phyloP scores from a whole-genome alignment of 1,140 invertebrate species.

The Drosophila dunni region DNA sequence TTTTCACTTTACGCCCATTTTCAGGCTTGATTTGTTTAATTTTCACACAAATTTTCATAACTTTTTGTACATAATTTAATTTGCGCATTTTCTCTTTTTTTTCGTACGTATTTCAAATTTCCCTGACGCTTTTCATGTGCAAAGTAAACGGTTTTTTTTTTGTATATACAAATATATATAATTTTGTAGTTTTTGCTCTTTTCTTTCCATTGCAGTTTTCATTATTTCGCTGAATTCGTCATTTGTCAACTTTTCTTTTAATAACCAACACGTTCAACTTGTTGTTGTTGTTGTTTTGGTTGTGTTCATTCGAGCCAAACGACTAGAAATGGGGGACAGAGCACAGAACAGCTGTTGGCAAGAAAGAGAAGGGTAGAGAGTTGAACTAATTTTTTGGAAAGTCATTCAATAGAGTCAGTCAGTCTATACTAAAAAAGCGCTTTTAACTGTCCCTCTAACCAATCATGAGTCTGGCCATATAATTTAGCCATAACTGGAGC shows the following conservation, averaged over 20 bases:
- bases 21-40: conserved; percentile 54
- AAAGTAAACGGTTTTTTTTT: conserved; percentile 40
- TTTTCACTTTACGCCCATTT: conserved; percentile 32
- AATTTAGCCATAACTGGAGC: conserved; percentile 56
- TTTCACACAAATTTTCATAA: conserved; percentile 43
- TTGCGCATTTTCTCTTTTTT: conserved; percentile 70
- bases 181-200: conserved; percentile 2
- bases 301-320: conserved; percentile 42
- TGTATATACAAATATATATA: too few species aligned
- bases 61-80: conserved; percentile 43
- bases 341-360: conserved; percentile 11
- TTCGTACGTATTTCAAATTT: conserved; percentile 4
- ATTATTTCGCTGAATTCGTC: conserved; percentile 32
- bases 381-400: conserved; percentile 44
- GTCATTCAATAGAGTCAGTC: conserved; percentile 9
- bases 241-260: conserved; percentile 52
- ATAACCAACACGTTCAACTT: conserved; percentile 47
- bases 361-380: neutral
- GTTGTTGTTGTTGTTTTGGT: conserved; percentile 20
- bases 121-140: conserved; percentile 27
- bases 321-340: conserved; percentile 4
- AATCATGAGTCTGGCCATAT: conserved; percentile 16
- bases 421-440: neutral
- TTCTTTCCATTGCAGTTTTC: conserved; percentile 38
- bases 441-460: conserved; percentile 4